phyloP scores from a whole-genome alignment of 2,113 vertebrate genomes.

The Lepus europaeus region DNA sequence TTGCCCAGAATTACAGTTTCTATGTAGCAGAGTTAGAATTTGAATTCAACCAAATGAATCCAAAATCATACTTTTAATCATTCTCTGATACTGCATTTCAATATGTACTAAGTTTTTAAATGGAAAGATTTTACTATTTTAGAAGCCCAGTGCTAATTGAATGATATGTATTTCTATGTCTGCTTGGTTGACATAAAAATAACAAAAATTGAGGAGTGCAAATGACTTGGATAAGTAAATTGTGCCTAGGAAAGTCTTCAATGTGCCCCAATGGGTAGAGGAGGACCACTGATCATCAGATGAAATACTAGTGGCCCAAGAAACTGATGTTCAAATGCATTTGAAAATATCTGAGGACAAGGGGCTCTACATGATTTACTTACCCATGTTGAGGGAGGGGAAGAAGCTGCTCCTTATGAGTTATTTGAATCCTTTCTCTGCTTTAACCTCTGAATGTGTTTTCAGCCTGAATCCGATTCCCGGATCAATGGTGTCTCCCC shows the following conservation, averaged over 20 bases:
- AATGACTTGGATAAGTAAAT: neutral
- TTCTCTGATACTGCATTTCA: neutral
- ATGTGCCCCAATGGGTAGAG: neutral
- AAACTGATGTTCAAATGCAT: neutral
- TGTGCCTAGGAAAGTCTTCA: neutral
- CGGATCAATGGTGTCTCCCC: slow-evolving; percentile 93
- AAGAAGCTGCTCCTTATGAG: neutral
- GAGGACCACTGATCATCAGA: neutral
- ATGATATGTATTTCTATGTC: neutral
- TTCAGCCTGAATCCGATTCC: slow-evolving; percentile 93
- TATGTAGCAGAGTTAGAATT: neutral
- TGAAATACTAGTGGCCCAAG: accelerated
- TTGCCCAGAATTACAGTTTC: neutral
- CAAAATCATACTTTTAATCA: neutral
- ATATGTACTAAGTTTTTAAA: neutral
- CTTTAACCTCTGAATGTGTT: slow-evolving; percentile 17
- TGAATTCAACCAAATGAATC: neutral
- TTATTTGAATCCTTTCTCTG: neutral
- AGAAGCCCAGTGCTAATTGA: neutral
- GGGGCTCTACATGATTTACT: neutral
- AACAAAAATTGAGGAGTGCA: neutral
- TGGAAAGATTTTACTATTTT: neutral
- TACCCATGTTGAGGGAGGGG: too few relatives aligned
- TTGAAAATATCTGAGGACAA: neutral
- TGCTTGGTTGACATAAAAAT: neutral